Base-by-base conservation (phyloP, 2,113 vertebrate species). In the Garra rufa region DNA sequence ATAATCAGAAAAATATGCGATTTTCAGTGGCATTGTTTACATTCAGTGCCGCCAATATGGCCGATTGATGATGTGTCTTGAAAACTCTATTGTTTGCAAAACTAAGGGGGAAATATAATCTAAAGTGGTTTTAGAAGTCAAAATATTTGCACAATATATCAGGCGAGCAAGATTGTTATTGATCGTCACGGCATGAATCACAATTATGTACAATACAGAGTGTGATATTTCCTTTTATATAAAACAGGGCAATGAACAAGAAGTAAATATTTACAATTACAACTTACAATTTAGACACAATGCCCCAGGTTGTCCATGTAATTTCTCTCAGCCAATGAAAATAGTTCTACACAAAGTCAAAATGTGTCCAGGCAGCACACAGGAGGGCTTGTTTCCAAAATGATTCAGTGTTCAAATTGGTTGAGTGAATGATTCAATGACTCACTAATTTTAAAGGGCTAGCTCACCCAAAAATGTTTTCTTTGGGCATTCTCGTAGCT, bases 281-380 rank as follows among this genome's bases (percentile, higher is more conserved):
- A 63, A 17, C 61, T 63, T 63, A 30, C 61, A 63, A 30, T 30
- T 63, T 63, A 63, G 61, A 30, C 61, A 63, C 28, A 63, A 63
- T 63, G 14, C 30, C 14, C 26, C 61, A 30, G 61, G 13, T 63
- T 30, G 14, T 63, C 14, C 7, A n/a, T 63, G 4, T 63, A 28
- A 28, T 63, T 63, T 65, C 2, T 6, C 6, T 59, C 57, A 6
- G 1, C 14, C 26, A 28, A 63, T 0, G 13, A 30, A 30, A 63
- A 30, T 28, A 63, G 61, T 15, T 30, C n/a, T 3, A 11, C 3
- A 59, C n/a, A n/a, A 30, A 63, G 11, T 14, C 17, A 21, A 52
- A 52, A 6, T 2, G 0, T 30, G 13, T 63, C 13, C 13, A 63
- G 7, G 24, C 26, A 30, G 28, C 55, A 59, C 26, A 63, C 13